phyloP scores from a whole-genome alignment of 1,140 invertebrate genomes.

The Drosophila sp. region DNA sequence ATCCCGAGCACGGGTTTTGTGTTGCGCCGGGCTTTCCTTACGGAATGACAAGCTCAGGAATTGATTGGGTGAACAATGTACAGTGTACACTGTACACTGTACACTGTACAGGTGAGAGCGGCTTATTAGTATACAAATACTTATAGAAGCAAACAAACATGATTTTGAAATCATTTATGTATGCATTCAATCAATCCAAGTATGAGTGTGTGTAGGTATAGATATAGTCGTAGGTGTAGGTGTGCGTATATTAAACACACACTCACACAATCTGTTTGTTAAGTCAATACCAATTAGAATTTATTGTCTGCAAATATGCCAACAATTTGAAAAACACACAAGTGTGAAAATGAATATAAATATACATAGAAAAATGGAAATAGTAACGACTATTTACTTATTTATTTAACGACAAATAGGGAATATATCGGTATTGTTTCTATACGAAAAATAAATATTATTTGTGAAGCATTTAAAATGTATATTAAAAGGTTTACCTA shows the following conservation, averaged over 20 bases:
- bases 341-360: not conserved
- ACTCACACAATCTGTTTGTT: slow-evolving; percentile 34
- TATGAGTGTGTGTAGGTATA: not conserved
- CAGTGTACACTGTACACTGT: too few species aligned
- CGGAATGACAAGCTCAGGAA: slow-evolving; percentile 20
- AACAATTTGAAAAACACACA: slow-evolving; percentile 21
- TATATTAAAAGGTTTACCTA: too few species aligned
- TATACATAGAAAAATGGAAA: too few species aligned
- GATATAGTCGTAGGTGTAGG: too few species aligned
- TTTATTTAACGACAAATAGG: too few species aligned
- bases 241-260: slow-evolving; percentile 4
- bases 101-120: slow-evolving; percentile 6
- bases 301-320: slow-evolving; percentile 69
- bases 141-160: slow-evolving; percentile 6
- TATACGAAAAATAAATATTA: too few species aligned
- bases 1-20: slow-evolving; percentile 19
- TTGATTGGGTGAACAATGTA: slow-evolving; percentile 33
- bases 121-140: slow-evolving; percentile 19
- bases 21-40: slow-evolving; percentile 6
- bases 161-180: slow-evolving; percentile 18
- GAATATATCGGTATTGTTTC: too few species aligned
- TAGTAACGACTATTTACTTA: too few species aligned
- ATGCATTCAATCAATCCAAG: slow-evolving; percentile 27
- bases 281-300: slow-evolving; percentile 70
- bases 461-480: too few species aligned